Conservation (phyloP, 2,113 vertebrate species). For the Ploceus nigricollis region DNA sequence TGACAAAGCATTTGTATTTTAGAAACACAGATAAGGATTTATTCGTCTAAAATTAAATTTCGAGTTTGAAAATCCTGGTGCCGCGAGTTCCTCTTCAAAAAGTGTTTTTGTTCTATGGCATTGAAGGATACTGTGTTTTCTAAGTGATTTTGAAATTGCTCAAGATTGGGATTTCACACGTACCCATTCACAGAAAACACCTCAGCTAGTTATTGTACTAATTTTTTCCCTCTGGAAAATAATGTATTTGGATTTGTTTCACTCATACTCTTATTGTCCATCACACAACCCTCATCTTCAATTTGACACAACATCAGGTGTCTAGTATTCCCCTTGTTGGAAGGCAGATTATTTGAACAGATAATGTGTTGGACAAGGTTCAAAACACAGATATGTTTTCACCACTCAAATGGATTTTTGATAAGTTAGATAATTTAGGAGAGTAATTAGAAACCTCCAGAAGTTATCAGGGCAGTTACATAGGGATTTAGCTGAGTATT, state of each 20-base stretch:
- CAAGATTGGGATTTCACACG: background rate
- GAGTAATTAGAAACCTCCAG: background rate
- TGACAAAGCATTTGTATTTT: background rate
- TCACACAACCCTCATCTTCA: background rate
- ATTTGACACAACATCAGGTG: background rate
- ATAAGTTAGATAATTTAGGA: background rate
- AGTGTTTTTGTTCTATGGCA: background rate
- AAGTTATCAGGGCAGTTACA: background rate
- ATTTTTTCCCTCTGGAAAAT: background rate
- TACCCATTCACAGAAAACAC: background rate
- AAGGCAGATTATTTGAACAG: background rate
- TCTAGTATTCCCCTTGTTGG: background rate
- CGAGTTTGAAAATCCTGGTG: background rate
- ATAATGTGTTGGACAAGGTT: background rate
- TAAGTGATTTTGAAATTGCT: background rate
- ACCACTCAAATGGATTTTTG: conserved; percentile 7
- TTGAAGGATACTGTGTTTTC: background rate
- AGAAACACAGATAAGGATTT: background rate
- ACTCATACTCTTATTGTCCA: background rate
- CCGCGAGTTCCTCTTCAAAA: background rate
- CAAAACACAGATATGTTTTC: background rate
- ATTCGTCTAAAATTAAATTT: background rate
- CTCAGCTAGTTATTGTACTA: background rate
- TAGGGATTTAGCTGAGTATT: background rate
- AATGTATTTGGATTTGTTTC: background rate